A percentile compares a stretch with the other conserved stretches of the same genome.
phyloP scores from a whole-genome alignment of 2,797 vertebrate genomes.

The Fratercula arctica region DNA sequence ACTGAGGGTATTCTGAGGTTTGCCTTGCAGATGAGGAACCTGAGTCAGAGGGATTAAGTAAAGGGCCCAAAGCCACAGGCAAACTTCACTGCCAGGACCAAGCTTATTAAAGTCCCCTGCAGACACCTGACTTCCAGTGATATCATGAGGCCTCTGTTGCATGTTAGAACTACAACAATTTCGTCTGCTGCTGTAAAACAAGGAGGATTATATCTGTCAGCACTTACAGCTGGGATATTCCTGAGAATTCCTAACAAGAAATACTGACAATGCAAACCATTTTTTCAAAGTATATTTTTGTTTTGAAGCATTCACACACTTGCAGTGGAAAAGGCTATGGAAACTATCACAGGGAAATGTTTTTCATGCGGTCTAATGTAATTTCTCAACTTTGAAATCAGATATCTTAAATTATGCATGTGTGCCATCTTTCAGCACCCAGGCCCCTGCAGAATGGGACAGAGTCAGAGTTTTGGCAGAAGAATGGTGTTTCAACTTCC shows the following conservation, averaged over 20 bases:
- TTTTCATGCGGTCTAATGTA: not conserved
- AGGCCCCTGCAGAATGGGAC: constrained; percentile 12
- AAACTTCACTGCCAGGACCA: not conserved
- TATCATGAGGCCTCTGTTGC: not conserved
- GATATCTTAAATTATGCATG: not conserved
- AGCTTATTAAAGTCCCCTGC: not conserved
- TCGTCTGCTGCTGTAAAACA: not conserved
- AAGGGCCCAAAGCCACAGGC: not conserved
- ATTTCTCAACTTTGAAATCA: constrained; percentile 4
- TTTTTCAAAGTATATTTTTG: not conserved
- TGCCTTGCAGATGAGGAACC: not conserved
- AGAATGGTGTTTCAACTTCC: not conserved
- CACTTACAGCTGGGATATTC: not conserved
- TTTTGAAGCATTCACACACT: not conserved
- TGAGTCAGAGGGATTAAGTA: not conserved
- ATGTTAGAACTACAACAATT: not conserved
- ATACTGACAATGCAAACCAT: not conserved
- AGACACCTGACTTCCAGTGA: not conserved
- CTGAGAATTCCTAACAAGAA: constrained; percentile 5
- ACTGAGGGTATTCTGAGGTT: not conserved
- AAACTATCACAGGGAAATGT: not conserved
- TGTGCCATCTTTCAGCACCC: constrained; percentile 31
- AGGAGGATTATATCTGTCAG: constrained; percentile 2
- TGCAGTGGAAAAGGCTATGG: not conserved
- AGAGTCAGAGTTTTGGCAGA: not conserved